phyloP scores from a whole-genome alignment of 2,113 vertebrate species.

The Myxocyprinus asiaticus region DNA sequence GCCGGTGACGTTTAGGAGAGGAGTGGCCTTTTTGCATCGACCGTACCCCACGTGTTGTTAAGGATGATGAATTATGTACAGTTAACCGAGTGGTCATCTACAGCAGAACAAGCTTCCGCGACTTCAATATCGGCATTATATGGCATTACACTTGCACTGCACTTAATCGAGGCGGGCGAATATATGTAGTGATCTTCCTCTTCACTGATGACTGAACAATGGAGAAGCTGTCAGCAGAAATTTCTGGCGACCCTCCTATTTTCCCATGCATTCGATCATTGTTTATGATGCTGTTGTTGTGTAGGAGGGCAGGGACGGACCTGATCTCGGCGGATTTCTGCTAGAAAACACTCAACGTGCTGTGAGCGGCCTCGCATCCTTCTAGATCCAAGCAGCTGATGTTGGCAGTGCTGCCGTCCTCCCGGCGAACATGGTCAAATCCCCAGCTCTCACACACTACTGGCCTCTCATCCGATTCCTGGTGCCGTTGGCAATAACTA shows the following conservation, averaged over 20 bases:
- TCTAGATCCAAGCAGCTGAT: conserved; percentile 69
- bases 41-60: conserved; percentile 55
- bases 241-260: conserved; percentile 56
- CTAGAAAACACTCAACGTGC: conserved; percentile 67
- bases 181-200: conserved; percentile 52
- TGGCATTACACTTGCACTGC: background rate
- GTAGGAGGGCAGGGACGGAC: conserved; percentile 83
- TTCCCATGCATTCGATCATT: conserved; percentile 72
- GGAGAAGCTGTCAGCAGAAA: conserved; percentile 75
- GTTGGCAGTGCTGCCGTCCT: conserved; percentile 67
- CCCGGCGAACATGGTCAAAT: conserved; percentile 81
- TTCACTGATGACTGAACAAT: conserved; percentile 73
- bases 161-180: background rate
- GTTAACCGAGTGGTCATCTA: conserved; percentile 30
- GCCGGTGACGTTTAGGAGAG: conserved; percentile 56
- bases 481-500: conserved; percentile 87
- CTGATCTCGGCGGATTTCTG: conserved; percentile 69
- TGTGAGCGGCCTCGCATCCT: conserved; percentile 49
- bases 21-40: conserved; percentile 49
- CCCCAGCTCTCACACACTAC: conserved; percentile 85
- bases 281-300: conserved; percentile 73
- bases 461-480: conserved; percentile 88
- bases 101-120: conserved; percentile 19
- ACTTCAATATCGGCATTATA: background rate
- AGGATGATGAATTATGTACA: conserved; percentile 48